phyloP scores from a whole-genome alignment of 2,113 vertebrate genomes.

The Solea senegalensis region DNA sequence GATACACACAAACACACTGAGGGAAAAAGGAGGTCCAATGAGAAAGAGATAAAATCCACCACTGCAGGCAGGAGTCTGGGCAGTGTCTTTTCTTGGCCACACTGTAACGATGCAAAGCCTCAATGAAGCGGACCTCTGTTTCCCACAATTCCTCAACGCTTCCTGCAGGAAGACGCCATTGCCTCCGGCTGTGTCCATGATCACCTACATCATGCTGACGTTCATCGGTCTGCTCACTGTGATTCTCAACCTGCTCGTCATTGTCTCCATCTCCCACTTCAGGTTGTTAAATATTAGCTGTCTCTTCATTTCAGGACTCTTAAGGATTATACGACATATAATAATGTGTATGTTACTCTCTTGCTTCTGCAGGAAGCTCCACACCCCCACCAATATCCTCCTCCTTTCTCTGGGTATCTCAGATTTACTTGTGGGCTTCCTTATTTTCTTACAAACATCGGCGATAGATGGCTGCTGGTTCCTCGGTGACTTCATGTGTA shows the following conservation, averaged over 20 bases:
- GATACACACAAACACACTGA: too few relatives aligned
- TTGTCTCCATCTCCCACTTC: conserved; percentile 46
- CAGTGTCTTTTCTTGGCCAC: too few relatives aligned
- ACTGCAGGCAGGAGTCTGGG: too few relatives aligned
- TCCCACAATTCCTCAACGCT: conserved; percentile 34
- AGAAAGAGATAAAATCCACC: too few relatives aligned
- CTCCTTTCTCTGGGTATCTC: conserved; percentile 53
- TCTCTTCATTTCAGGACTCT: not conserved
- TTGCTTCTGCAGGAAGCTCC: conserved; percentile 62
- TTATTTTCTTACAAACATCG: conserved; percentile 3
- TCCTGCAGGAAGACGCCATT: conserved; percentile 14
- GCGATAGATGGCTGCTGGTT: conserved; percentile 28
- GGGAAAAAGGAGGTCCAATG: too few relatives aligned
- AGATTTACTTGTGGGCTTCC: conserved; percentile 22
- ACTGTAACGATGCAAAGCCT: not conserved
- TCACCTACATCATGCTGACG: not conserved
- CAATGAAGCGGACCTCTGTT: conserved; percentile 30
- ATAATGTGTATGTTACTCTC: not conserved
- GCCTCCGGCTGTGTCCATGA: not conserved
- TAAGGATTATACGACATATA: not conserved
- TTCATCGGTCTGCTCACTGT: conserved; percentile 29
- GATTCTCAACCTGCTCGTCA: conserved; percentile 37
- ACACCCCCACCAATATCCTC: conserved; percentile 69
- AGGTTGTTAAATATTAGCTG: not conserved
- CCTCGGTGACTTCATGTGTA: conserved; percentile 3